These are phyloP conservation scores for Thunnus albacares DNA, from an alignment of 2,797 vertebrate species.

Conservation along the genomic window DNA sequence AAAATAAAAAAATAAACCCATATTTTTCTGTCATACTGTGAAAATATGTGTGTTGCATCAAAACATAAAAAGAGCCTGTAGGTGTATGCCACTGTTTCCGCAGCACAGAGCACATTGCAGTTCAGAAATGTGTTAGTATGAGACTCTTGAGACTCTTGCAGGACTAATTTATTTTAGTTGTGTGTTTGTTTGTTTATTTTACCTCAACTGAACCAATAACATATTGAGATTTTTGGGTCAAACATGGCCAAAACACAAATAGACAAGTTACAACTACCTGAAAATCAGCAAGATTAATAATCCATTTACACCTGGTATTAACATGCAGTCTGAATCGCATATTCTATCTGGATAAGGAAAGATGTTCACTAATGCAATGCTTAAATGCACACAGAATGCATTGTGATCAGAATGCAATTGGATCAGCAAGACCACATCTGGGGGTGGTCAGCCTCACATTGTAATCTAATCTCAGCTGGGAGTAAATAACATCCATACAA, in stretches of 20 bases:
- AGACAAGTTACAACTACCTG: neutral
- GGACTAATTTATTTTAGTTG: too few relatives aligned
- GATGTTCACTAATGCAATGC: neutral
- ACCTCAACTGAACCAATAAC: neutral
- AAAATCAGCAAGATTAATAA: neutral
- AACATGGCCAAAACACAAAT: neutral
- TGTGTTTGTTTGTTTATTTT: too few relatives aligned
- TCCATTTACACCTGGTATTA: too few relatives aligned
- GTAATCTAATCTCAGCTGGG: too few relatives aligned
- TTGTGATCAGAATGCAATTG: too few relatives aligned
- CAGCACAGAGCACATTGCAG: neutral
- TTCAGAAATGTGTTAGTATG: neutral
- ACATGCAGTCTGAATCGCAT: neutral
- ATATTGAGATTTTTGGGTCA: neutral
- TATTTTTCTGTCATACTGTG: slow-evolving; percentile 41
- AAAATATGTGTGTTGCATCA: slow-evolving; percentile 33
- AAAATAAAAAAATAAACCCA: slow-evolving; percentile 40
- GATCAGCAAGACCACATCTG: neutral
- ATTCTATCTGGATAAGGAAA: neutral
- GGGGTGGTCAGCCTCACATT: too few relatives aligned
- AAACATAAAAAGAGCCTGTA: slow-evolving; percentile 36
- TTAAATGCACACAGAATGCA: too few relatives aligned
- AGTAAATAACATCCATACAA: too few relatives aligned
- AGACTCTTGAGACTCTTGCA: neutral
- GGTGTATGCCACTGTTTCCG: slow-evolving; percentile 7